Percentiles rank a stretch among this genome's conserved stretches.
Evolutionary conservation across 2,888 invertebrate species (phyloP).

Genomic region (Parochlus steinenii): DNA sequence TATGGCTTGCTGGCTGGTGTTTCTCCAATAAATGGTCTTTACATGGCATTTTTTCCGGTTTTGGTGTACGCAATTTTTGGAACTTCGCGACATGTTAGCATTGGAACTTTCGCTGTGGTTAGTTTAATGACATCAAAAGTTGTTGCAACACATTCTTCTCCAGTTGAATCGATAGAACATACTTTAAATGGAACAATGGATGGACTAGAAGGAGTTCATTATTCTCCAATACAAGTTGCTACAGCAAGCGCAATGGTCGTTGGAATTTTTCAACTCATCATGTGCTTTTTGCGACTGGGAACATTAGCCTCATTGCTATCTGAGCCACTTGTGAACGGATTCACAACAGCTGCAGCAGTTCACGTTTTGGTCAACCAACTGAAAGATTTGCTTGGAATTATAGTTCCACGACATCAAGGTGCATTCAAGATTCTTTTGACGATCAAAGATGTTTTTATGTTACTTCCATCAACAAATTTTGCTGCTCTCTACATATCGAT

Average conservation of each 20-base stretch:
- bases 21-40: constrained; percentile 48
- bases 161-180: constrained; percentile 5
- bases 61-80: constrained; percentile 66
- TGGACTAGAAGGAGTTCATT: too few relatives aligned
- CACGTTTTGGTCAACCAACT: constrained; percentile 55
- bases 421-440: constrained; percentile 46
- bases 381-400: constrained; percentile 42
- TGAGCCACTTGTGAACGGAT: constrained; percentile 51
- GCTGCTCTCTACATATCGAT: constrained; percentile 44
- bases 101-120: constrained; percentile 68
- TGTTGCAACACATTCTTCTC: constrained; percentile 36
- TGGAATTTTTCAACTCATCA: constrained; percentile 47
- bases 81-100: constrained; percentile 68
- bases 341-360: constrained; percentile 53
- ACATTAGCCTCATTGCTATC: constrained; percentile 41
- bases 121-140: constrained; percentile 74
- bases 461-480: constrained; percentile 37
- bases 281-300: constrained; percentile 44
- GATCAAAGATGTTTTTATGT: constrained; percentile 37
- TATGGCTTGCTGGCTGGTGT: constrained; percentile 51
- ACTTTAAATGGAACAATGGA: neutral
- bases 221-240: constrained; percentile 48
- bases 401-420: constrained; percentile 37
- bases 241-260: constrained; percentile 56
- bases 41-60: constrained; percentile 76